Evolutionary conservation across 1,140 invertebrate genomes (phyloP), one percentile per base, ranked within the genome.

Genomic region (Drosophila insularis): DNA sequence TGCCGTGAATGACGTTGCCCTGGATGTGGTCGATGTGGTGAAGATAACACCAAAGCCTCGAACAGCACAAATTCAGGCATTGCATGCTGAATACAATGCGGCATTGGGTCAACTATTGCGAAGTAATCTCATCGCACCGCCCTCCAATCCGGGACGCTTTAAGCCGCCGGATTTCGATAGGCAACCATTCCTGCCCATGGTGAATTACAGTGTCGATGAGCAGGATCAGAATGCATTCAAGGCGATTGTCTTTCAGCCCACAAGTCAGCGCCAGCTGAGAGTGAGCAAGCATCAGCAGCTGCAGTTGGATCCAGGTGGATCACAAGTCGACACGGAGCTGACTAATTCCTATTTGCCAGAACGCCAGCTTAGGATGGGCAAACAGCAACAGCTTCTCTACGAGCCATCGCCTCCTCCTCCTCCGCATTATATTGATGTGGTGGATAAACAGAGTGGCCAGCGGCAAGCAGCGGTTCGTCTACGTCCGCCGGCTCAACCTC

Each of bases 131-230:
- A 81, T 86, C 7, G 53, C 66, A 4, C 65, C 74, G 1, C 74
- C 82, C 1, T 43, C 19, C 8, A 35, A 35, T 11, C 10, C 63
- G 3, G 59, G 58, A 0, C 63, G 78, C 5, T 85, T 93, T 80
- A 91, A 93, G 59, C 91, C 93, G 21, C 93, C 94, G 13, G 92
- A 94, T 69, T 93, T 93, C 53, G 90, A 93, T 64, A 92, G 93
- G 13, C 93, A 94, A 80, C 93, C 94, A 21, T 95, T 95, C 81
- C 92, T 93, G 63, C 94, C 94, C 5, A 81, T 90, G 76, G 94
- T 94, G 8, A 93, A 94, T 75, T 95, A 95, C 80, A 95, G 94
- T 78, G 94, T 94, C 46, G 93, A 93, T 5, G 93, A 93, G 68
- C 93, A 94, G 70, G 78, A 93, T 19, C 91, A 92, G 68, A 93